Conservation (phyloP, 37 sponge, comb jelly and placozoan species). For the Beroe forskalii region DNA sequence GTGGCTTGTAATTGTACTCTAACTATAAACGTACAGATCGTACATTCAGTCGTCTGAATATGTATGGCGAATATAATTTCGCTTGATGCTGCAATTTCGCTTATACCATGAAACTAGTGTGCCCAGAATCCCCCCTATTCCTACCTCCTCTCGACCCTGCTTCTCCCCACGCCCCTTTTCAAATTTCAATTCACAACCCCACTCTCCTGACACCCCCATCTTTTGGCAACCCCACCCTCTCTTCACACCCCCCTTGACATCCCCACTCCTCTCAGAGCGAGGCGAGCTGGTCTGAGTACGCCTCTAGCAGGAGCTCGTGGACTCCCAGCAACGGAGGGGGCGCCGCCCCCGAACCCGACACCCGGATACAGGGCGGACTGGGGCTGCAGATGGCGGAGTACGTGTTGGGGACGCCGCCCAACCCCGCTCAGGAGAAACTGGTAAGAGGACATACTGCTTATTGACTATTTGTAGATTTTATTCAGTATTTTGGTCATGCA, state of each 20-base stretch:
- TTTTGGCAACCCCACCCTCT: not conserved
- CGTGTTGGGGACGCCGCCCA: slow-evolving; percentile 54
- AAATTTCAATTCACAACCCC: too few relatives aligned
- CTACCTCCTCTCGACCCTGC: not conserved
- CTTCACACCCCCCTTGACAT: not conserved
- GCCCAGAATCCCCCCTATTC: slow-evolving; percentile 1
- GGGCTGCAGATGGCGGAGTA: slow-evolving; percentile 58
- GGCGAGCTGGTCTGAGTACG: slow-evolving; percentile 21
- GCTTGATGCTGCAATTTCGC: too few relatives aligned
- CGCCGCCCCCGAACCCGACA: slow-evolving; percentile 4
- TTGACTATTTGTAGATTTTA: too few relatives aligned
- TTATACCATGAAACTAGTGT: too few relatives aligned
- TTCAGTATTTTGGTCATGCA: too few relatives aligned
- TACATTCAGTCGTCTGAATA: too few relatives aligned
- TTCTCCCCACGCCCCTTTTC: too few relatives aligned
- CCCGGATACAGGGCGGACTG: slow-evolving; percentile 15
- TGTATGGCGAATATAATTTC: too few relatives aligned
- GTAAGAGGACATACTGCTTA: too few relatives aligned
- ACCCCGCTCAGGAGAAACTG: slow-evolving; percentile 6
- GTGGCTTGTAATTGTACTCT: too few relatives aligned
- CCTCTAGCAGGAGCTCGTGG: slow-evolving; percentile 15
- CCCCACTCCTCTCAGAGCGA: slow-evolving; percentile 22
- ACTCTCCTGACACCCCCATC: not conserved
- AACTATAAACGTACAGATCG: too few relatives aligned
- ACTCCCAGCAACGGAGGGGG: not conserved